Evolutionary conservation across 2,113 vertebrate genomes (phyloP), one percentile per base, ranked within the genome.

Genomic region (Brachyhypopomus occidentalis): DNA sequence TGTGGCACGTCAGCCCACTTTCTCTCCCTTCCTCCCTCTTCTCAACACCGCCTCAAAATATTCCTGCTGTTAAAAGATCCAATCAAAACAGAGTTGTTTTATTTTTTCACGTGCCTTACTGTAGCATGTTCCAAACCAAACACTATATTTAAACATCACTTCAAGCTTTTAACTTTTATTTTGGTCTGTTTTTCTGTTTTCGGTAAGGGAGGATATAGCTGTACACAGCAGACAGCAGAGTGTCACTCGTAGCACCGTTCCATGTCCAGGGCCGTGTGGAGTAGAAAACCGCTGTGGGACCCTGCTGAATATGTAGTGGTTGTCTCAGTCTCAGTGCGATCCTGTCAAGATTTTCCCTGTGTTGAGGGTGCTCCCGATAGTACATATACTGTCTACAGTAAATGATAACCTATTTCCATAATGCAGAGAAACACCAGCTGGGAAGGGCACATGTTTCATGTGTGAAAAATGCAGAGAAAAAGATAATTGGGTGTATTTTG

Each of bases 301-400:
- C 30, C 27, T 67, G 64, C 64, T 67, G 64, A 67, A 67, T 67
- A 67, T 67, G 64, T 86, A 84, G 88, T 87, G 86, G 85, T 63
- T 84, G 83, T 87, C 86, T 87, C 84, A 64, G 25, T 64, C 64
- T 67, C 64, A 7, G 27, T 36, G 7, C 8, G 20, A 20, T 67
- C 27, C 64, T 20, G 8, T 67, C 64, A 67, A 67, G 30, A 67
- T 20, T 20, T 30, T 67, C 19, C 64, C 64, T 19, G 30, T 67
- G 64, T 27, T 67, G 27, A 67, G 64, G 64, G 88, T 55, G 69
- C 80, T 56, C 30, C 16, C 19, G 8, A 67, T 64, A 27, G 12
- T 64, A 25, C 25, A 64, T 27, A 64, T 27, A 64, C 45, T 52
- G 25, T 64, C 25, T 17, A 64, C 25, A 63, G 30, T 30, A 34